Percentiles rank a stretch among this genome's conserved stretches.
These are phyloP conservation scores for Diabrotica balteata DNA, from an alignment of 2,888 invertebrate species.

Conservation along the genomic window DNA sequence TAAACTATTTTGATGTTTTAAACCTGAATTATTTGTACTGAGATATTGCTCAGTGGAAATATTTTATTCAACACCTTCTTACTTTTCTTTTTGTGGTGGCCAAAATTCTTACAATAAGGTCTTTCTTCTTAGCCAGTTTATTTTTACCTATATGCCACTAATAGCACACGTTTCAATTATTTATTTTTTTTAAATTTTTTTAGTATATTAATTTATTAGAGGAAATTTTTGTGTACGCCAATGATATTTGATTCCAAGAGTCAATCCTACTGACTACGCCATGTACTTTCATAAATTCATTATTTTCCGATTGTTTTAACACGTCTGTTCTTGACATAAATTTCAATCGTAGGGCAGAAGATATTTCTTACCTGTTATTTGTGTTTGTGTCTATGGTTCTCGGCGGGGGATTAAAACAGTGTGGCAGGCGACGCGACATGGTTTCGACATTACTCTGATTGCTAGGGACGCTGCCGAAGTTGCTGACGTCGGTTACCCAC, in stretches of 20 bases:
- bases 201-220: too few species aligned
- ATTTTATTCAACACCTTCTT: too few species aligned
- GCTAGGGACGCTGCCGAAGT: constrained; percentile 48
- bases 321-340: constrained; percentile 20
- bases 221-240: background rate
- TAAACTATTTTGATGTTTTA: too few species aligned
- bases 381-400: constrained; percentile 27
- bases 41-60: too few species aligned
- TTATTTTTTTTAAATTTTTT: too few species aligned
- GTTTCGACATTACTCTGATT: constrained; percentile 61
- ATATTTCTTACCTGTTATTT: constrained; percentile 27
- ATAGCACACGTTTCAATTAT: too few species aligned
- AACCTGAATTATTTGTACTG: too few species aligned
- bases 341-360: constrained; percentile 18
- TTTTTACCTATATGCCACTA: too few species aligned
- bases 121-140: too few species aligned
- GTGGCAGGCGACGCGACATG: constrained; percentile 55
- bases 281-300: constrained; percentile 22
- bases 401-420: constrained; percentile 55
- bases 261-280: constrained; percentile 6
- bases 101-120: too few species aligned
- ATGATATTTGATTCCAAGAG: constrained; percentile 3
- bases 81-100: too few species aligned
- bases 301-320: constrained; percentile 18
- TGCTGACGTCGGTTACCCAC: constrained; percentile 59